Conservation (phyloP, 2,797 vertebrate species). For the Coccyzus lansbergi region DNA sequence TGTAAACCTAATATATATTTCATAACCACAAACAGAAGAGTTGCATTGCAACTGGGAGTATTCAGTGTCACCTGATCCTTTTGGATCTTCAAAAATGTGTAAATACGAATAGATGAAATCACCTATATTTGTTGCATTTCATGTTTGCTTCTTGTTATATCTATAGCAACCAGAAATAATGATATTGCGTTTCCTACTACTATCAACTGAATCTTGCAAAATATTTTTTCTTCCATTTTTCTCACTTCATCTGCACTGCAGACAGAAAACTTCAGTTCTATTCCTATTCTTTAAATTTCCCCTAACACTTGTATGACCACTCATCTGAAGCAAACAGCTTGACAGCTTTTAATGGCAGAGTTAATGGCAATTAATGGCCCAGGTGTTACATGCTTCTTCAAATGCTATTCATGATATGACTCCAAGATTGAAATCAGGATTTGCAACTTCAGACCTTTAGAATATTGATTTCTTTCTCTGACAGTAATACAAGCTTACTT, state of each 20-base stretch:
- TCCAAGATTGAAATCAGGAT: background rate
- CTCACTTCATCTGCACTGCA: background rate
- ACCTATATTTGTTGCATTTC: background rate
- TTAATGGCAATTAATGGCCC: background rate
- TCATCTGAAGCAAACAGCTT: background rate
- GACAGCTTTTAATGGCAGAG: background rate
- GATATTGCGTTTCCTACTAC: background rate
- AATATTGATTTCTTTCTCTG: background rate
- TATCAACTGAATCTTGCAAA: background rate
- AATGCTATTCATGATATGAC: background rate
- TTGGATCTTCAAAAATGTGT: background rate
- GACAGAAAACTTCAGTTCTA: rapidly evolving
- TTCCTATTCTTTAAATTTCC: background rate
- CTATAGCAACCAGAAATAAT: background rate
- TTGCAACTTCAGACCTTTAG: background rate
- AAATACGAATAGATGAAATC: background rate
- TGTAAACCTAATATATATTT: background rate
- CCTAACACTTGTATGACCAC: background rate
- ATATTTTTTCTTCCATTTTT: background rate
- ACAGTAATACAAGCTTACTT: background rate
- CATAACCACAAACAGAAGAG: background rate
- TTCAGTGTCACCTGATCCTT: background rate
- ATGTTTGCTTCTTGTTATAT: background rate
- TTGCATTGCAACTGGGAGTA: background rate
- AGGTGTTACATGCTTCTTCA: background rate